Evolutionary conservation across 2,888 invertebrate genomes (phyloP), one percentile per base, ranked within the genome.

Genomic region (Hipparchia sbordonii): DNA sequence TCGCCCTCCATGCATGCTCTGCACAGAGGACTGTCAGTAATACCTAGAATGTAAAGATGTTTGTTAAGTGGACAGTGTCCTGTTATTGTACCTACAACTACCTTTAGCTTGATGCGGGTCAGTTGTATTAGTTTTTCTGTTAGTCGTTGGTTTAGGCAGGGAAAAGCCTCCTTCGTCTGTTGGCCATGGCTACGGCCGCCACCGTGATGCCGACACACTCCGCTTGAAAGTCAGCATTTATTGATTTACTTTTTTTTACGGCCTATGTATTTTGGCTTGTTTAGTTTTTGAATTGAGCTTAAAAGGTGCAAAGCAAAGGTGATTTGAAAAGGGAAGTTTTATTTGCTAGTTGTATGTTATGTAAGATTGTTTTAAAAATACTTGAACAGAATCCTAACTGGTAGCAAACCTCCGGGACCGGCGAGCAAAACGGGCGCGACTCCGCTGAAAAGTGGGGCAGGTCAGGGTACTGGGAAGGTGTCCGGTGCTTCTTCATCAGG

Each of bases 371-470:
- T 75, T 73, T 75, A 13, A 74, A 76, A 78, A 73, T 72, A 74
- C 70, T 66, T 74, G 73, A 72, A 74, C 84, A 92, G 90, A 76
- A 79, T 91, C 57, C 81, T 93, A 77, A 89, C 90, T 68, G 93
- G 91, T 76, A 90, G 89, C 70, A 95, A 95, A 83, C 92, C 90
- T 74, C 91, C 95, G 8, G 92, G 94, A 8, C 93, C 94, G 8
- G 93, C 94, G 1, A 91, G 94, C 76, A 95, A 95, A 81, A 94
- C 94, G 0, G 93, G 94, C 9, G 93, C 86, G 1, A 74, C 90
- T 12, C 89, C 90, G 3, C 77, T 91, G 56, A 93, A 92, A 74
- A 82, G 86, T 57, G 83, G 87, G 3, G 80, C 84, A 45, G 80
- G 84, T 4, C 87, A 86, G 57, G 81, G 84, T 70, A 6, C 33